Conservation (phyloP, 2,888 invertebrate genomes). For the Electrophaes corylata region DNA sequence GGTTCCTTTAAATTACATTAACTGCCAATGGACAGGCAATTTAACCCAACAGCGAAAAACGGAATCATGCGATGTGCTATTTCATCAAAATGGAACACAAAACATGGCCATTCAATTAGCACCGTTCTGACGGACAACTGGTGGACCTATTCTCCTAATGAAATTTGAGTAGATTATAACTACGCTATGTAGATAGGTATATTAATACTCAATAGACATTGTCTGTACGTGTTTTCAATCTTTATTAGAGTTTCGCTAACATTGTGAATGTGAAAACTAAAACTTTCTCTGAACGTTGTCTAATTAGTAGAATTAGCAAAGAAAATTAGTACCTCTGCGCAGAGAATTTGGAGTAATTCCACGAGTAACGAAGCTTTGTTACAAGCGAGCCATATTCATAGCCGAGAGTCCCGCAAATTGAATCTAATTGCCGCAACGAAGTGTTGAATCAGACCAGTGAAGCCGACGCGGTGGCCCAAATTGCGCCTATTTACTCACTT, state of each 20-base stretch:
- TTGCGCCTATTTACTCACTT: constrained; percentile 79
- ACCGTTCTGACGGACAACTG: constrained; percentile 49
- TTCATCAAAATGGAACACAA: constrained; percentile 57
- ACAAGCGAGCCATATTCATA: constrained; percentile 67
- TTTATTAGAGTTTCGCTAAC: constrained; percentile 28
- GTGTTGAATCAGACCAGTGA: constrained; percentile 79
- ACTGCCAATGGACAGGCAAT: too few species aligned
- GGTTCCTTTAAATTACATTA: neutral
- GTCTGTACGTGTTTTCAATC: constrained; percentile 27
- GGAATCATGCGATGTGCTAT: constrained; percentile 32
- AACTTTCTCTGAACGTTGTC: constrained; percentile 47
- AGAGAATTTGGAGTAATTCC: constrained; percentile 59
- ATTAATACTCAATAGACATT: constrained; percentile 30
- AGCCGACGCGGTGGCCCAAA: constrained; percentile 68
- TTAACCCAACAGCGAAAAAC: neutral
- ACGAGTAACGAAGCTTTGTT: constrained; percentile 72
- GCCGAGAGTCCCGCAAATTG: constrained; percentile 73
- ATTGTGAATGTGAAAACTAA: constrained; percentile 32
- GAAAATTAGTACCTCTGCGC: constrained; percentile 50
- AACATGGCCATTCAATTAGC: constrained; percentile 70
- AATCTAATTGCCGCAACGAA: constrained; percentile 82
- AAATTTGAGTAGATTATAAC: constrained; percentile 49
- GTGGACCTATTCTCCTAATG: constrained; percentile 63
- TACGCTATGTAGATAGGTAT: constrained; percentile 4
- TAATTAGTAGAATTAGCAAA: constrained; percentile 52